These are phyloP conservation scores for Phrynosoma blainvillii DNA, from an alignment of 2,113 vertebrate genomes.

Conservation along the genomic window DNA sequence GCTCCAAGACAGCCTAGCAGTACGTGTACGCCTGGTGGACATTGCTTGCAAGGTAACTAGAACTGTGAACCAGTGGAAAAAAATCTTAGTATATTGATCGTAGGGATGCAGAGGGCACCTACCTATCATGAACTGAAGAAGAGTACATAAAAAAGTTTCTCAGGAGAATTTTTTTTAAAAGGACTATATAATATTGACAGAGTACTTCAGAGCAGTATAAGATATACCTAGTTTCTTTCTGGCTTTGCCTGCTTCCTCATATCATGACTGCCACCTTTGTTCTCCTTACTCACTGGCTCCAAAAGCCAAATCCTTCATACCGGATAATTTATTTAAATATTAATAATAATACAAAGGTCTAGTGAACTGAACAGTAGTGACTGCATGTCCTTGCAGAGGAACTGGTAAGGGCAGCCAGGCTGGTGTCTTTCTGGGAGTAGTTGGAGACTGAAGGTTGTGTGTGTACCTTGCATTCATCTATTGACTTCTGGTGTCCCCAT, in stretches of 20 bases:
- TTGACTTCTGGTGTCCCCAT: no score
- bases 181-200: no score
- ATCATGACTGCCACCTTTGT: not conserved
- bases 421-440: not conserved
- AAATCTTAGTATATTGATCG: not conserved
- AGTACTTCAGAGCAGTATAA: no score
- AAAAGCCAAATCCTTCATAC: not conserved
- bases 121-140: no score
- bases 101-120: no score
- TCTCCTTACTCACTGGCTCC: not conserved
- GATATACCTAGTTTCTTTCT: not conserved
- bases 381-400: not conserved
- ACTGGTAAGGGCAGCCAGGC: not conserved
- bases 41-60: constrained; percentile 91
- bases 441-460: not conserved
- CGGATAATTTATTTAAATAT: not conserved
- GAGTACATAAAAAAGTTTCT: no score
- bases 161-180: no score
- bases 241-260: not conserved
- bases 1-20: constrained; percentile 81
- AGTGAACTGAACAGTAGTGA: not conserved
- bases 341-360: not conserved
- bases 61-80: no score
- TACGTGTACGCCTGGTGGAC: constrained; percentile 86
- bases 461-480: no score